Evolutionary conservation across 2,113 vertebrate genomes (phyloP), one percentile per base, ranked within the genome.

Genomic region (Menidia beryllina): DNA sequence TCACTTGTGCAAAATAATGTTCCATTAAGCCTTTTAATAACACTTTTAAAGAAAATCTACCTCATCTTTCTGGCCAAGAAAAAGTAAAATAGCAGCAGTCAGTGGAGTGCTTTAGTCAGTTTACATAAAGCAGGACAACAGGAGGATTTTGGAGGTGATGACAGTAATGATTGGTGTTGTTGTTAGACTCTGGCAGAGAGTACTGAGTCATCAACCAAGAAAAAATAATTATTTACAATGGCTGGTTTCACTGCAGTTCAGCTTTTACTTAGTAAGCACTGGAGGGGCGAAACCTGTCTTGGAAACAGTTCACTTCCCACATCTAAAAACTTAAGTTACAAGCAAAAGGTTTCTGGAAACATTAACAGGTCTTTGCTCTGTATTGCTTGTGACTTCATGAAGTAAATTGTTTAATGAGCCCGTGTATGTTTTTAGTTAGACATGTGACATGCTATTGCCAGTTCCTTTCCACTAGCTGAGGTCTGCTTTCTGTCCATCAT

Each of bases 181-280:
- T 82, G 75, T 70, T 52, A 53, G 36, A 71, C n/a, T 52, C 34
- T 34, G 58, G 27, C 30, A 30, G 30, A 66, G 14, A 41, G 15
- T 23, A 49, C 55, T 77, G 77, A 85, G 70, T 87, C 83, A 81
- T 84, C 70, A 43, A 86, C 73, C 78, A 1, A 48, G 56, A 57
- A 67, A 82, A 81, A 77, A 71, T 71, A 65, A 81, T 68, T 77
- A 89, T 86, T 89, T 85, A 89, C 68, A 83, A 62, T 43, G 1
- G 45, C 30, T 5, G n/a, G 34, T 45, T 68, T 68, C 51, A 30
- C 52, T 69, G 63, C 49, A 59, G 63, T 38, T 72, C 66, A 27
- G 53, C 59, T 74, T 81, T 72, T 63, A 82, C 47, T 62, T 52
- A 27, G 41, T 48, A 61, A 68, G 59, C 45, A 65, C 13, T 60